phyloP scores from a whole-genome alignment of 2,113 vertebrate genomes.

The Vireo altiloquus region DNA sequence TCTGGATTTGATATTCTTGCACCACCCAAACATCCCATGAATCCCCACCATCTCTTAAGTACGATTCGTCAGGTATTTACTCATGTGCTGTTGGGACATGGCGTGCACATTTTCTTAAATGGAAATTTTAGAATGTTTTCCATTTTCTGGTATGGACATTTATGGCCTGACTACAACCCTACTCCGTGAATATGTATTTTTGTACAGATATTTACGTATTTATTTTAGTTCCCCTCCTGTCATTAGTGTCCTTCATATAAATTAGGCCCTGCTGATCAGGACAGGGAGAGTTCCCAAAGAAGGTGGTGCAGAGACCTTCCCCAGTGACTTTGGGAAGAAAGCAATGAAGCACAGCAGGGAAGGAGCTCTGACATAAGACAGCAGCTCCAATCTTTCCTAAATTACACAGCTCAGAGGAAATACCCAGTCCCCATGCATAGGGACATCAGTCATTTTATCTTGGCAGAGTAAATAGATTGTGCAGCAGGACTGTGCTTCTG shows the following conservation, averaged over 20 bases:
- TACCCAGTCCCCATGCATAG: neutral
- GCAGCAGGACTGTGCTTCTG: neutral
- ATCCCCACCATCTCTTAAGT: neutral
- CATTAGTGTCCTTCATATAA: neutral
- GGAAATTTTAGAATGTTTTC: neutral
- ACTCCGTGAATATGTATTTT: neutral
- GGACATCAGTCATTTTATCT: conserved; percentile 32
- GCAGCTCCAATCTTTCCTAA: neutral
- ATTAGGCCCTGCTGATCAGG: neutral
- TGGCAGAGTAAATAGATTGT: neutral
- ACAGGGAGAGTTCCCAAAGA: neutral
- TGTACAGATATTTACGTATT: neutral
- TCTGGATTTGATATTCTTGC: neutral
- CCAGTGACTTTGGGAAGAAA: neutral
- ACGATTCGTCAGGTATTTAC: neutral
- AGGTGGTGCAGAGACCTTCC: neutral
- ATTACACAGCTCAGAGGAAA: neutral
- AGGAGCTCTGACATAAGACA: neutral
- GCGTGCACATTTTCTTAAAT: neutral
- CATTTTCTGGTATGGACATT: neutral
- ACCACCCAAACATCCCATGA: neutral
- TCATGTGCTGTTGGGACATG: neutral
- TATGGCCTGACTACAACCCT: neutral
- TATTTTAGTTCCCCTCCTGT: neutral
- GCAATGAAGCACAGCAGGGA: neutral